A percentile compares a stretch with the other conserved stretches of the same genome.
Conservation (phyloP, 2,797 vertebrate species). For the Ciconia nigra region DNA sequence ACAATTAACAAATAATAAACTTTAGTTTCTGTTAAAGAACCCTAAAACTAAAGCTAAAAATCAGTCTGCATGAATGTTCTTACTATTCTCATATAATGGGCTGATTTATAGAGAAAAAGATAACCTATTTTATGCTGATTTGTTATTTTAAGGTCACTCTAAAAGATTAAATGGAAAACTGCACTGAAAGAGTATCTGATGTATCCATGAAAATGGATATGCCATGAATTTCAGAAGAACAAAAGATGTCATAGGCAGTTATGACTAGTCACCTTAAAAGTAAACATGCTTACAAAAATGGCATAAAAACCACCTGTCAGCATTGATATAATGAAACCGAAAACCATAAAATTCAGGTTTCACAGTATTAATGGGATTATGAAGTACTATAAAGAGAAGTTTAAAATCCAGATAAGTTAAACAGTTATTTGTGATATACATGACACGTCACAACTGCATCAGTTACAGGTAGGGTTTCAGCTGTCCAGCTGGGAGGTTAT, state of each 20-base stretch:
- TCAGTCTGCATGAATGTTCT: neutral
- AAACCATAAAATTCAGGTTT: neutral
- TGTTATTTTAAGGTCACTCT: neutral
- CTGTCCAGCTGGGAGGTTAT: neutral
- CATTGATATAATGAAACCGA: neutral
- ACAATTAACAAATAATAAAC: neutral
- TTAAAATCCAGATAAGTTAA: neutral
- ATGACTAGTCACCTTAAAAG: neutral
- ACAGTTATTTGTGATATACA: neutral
- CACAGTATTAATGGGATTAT: neutral
- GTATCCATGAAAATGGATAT: neutral
- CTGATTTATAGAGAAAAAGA: neutral
- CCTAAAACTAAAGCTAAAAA: neutral
- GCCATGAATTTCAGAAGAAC: neutral
- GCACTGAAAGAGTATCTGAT: neutral
- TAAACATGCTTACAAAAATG: neutral
- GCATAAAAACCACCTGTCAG: neutral
- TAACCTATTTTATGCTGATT: neutral
- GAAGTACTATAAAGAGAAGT: neutral
- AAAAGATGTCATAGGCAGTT: neutral
- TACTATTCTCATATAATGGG: neutral
- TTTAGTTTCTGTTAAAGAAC: neutral
- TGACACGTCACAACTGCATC: accelerated
- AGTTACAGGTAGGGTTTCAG: neutral
- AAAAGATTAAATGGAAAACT: neutral